Conservation (phyloP, 2,888 invertebrate genomes). For the Rhagonycha lutea region DNA sequence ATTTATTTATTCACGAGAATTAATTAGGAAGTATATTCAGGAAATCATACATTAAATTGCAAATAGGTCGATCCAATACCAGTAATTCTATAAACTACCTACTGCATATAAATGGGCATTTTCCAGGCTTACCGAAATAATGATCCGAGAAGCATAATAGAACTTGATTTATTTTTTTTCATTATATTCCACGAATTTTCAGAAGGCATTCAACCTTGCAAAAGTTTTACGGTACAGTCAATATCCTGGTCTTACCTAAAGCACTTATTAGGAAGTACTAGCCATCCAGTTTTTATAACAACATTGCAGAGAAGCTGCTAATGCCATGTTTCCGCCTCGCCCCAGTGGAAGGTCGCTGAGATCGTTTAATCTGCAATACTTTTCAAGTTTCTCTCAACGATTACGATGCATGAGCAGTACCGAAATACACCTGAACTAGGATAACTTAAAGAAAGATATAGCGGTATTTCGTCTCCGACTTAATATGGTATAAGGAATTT, state of each 20-base stretch:
- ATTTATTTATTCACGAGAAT: neutral
- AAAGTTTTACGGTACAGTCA: conserved; percentile 36
- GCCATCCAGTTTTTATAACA: conserved; percentile 43
- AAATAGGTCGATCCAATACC: neutral
- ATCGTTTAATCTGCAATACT: conserved; percentile 3
- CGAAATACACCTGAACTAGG: neutral
- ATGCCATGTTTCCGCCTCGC: conserved; percentile 45
- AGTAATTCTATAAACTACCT: neutral
- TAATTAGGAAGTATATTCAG: neutral
- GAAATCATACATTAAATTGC: neutral
- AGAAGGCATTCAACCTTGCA: neutral
- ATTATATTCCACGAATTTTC: neutral
- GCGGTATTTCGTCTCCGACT: neutral
- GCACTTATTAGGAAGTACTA: conserved; percentile 46
- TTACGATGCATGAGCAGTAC: neutral
- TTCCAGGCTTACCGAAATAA: neutral
- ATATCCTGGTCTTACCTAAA: conserved; percentile 45
- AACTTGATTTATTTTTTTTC: neutral
- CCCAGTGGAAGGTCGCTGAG: conserved; percentile 38
- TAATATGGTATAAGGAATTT: neutral
- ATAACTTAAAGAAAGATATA: neutral
- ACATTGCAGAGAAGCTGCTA: conserved; percentile 33
- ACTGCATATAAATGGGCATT: neutral
- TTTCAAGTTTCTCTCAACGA: neutral
- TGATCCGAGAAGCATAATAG: neutral